phyloP scores from a whole-genome alignment of 1,140 invertebrate genomes.

The Idris sp. region DNA sequence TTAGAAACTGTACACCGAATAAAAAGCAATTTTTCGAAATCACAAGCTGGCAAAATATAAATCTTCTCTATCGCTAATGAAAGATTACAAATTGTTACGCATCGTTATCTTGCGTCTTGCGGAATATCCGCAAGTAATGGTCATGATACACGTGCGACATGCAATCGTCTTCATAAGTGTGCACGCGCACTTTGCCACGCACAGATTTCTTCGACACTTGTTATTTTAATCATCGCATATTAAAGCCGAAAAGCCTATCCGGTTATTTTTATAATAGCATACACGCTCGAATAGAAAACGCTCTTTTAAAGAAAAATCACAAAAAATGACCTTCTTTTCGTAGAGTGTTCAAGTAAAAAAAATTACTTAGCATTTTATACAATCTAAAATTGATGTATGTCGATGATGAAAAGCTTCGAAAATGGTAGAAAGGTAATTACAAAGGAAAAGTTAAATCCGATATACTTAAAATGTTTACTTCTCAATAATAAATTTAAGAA shows the following conservation, averaged over 20 bases:
- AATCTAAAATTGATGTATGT: too few relatives aligned
- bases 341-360: too few relatives aligned
- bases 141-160: constrained; percentile 47
- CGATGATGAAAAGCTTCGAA: too few relatives aligned
- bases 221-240: constrained; percentile 29
- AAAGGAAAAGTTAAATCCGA: too few relatives aligned
- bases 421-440: too few relatives aligned
- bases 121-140: constrained; percentile 45
- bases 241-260: constrained; percentile 45
- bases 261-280: constrained; percentile 30
- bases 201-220: constrained; percentile 44
- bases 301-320: constrained; percentile 14
- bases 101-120: constrained; percentile 51
- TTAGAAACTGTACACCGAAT: background rate
- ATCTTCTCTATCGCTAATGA: constrained; percentile 36
- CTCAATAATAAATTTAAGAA: too few relatives aligned
- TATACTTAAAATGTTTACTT: too few relatives aligned
- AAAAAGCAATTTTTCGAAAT: constrained; percentile 46
- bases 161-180: constrained; percentile 39
- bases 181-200: constrained; percentile 10
- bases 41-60: constrained; percentile 38
- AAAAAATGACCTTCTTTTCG: constrained; percentile 47
- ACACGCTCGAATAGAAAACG: constrained; percentile 33
- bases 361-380: too few relatives aligned
- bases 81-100: constrained; percentile 56